phyloP scores from a whole-genome alignment of 2,888 invertebrate genomes.

The Endotricha flammealis region DNA sequence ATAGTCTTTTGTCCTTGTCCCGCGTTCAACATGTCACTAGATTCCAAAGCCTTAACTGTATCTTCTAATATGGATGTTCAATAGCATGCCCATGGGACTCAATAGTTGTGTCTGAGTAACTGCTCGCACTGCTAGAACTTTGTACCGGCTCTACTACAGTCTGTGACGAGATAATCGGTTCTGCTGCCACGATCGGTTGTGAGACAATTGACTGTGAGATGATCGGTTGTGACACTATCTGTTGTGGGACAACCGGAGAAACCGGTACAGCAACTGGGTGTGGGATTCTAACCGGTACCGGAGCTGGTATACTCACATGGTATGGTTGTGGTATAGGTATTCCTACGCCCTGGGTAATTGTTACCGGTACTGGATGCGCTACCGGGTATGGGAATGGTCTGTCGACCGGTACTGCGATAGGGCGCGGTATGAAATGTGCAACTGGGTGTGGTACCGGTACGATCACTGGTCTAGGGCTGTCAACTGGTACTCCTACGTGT shows the following conservation, averaged over 20 bases:
- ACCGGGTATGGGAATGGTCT: constrained; percentile 76
- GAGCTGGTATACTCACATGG: constrained; percentile 57
- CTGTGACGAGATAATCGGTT: constrained; percentile 1
- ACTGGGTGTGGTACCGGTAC: constrained; percentile 70
- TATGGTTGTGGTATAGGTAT: constrained; percentile 77
- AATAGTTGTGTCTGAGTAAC: constrained; percentile 19
- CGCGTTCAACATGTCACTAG: too few species aligned
- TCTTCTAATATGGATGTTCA: constrained; percentile 29
- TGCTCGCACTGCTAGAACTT: constrained; percentile 3
- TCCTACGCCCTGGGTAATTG: constrained; percentile 69
- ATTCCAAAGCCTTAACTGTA: too few species aligned
- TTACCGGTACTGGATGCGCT: constrained; percentile 72
- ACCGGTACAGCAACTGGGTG: constrained; percentile 47
- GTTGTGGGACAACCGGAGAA: constrained; percentile 11
- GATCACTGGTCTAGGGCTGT: constrained; percentile 63
- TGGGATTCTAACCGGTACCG: constrained; percentile 56
- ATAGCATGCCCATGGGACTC: constrained; percentile 33
- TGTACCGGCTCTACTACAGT: background rate
- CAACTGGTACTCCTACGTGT: constrained; percentile 69
- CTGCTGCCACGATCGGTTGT: constrained; percentile 15
- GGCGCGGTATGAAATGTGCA: constrained; percentile 55
- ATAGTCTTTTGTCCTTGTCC: too few species aligned
- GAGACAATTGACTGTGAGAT: constrained; percentile 9
- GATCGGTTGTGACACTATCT: background rate
- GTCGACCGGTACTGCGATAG: constrained; percentile 68